Evolutionary conservation across 2,113 vertebrate species (phyloP).

Genomic region (Marmota flaviventris): DNA sequence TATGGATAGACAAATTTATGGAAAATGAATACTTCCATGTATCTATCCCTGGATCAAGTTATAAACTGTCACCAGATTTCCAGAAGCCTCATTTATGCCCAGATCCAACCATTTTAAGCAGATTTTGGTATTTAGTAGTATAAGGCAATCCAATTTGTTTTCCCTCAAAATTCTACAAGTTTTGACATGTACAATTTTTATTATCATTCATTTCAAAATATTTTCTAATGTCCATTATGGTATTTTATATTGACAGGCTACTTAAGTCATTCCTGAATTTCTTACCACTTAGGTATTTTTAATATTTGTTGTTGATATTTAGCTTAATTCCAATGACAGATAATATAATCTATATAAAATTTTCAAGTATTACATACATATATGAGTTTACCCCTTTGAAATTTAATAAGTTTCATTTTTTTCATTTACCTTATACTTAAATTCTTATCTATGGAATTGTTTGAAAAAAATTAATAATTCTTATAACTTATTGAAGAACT

Average conservation of each 20-base stretch:
- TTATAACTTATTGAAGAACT: conserved; percentile 35
- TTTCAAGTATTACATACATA: neutral
- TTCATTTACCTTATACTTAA: conserved; percentile 2
- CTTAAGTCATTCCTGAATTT: conserved; percentile 21
- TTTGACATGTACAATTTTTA: neutral
- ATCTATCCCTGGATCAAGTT: neutral
- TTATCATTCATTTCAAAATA: neutral
- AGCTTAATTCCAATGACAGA: neutral
- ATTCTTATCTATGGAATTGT: neutral
- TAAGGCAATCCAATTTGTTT: neutral
- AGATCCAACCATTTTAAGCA: neutral
- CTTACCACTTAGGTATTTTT: neutral
- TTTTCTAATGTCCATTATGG: neutral
- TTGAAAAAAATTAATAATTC: neutral
- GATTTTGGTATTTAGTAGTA: neutral
- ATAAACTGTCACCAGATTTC: neutral
- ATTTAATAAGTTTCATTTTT: conserved; percentile 33
- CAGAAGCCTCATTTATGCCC: neutral
- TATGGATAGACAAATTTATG: neutral
- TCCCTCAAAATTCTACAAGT: neutral
- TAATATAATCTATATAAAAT: neutral
- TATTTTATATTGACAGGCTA: neutral
- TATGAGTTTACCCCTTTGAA: conserved; percentile 1
- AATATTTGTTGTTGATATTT: conserved; percentile 23
- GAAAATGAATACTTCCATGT: neutral